Base-by-base conservation (phyloP, 2,888 invertebrate genomes). In the Rotaria macrura region DNA sequence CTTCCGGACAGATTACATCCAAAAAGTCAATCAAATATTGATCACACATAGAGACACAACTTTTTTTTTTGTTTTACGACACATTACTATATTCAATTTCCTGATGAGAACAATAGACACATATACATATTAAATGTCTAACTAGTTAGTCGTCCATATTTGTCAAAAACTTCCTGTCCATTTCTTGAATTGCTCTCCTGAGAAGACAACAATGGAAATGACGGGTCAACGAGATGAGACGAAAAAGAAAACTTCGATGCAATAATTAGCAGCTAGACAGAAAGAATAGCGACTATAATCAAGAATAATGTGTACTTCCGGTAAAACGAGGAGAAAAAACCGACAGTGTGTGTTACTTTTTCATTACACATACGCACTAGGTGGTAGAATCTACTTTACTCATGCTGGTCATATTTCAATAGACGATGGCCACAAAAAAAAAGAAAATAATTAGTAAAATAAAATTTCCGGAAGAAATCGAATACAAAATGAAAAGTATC, bases 111-210 rank as follows among this genome's bases (percentile, higher is more conserved):
- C 65, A 65, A 65, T 65, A 65, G 65, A 65, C 34, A 65, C 9
- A 29, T 57, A 57, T 25, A 57, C 55, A 57, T n/a, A 57, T 57
- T 7, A 29, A 65, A 29, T 65, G 65, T 65, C 65, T 65, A 20
- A 38, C 65, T 34, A 38, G 65, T 65, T 65, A 6, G 34, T 34
- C 65, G 65, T 20, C 65, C 29, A 65, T 65, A 34, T 65, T 65
- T 65, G 65, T 65, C 65, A 65, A 65, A 65, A 65, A 65, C 65
- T 65, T 65, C 65, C 65, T 65, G 65, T 65, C 65, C 29, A 29
- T 29, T 65, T 65, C 65, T 65, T 65, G 17, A 65, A 65, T 65
- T 65, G 34, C 65, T 65, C 65, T 65, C 65, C 65, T 65, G 65
- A 65, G 65, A 65, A 65, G 65, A 65, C 65, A 65, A 65, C 65